Percentiles rank a stretch among this genome's conserved stretches.
phyloP scores from a whole-genome alignment of 2,113 vertebrate genomes.

The Gnathonemus longibarbis region DNA sequence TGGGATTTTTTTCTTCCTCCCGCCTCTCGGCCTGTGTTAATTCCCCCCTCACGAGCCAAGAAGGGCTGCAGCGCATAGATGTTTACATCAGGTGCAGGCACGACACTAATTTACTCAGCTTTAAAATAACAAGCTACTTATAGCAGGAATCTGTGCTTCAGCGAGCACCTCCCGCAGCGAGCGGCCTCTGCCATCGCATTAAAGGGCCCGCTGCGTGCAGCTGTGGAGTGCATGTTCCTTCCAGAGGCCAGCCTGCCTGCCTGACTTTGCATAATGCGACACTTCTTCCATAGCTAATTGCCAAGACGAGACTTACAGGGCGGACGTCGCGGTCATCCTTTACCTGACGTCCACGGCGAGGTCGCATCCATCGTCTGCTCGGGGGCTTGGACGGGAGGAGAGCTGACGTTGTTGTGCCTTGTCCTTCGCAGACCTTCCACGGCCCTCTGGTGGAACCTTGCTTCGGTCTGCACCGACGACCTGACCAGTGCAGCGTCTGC shows the following conservation, averaged over 20 bases:
- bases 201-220: background rate
- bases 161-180: background rate
- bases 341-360: background rate
- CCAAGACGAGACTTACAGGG: background rate
- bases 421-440: slow-evolving; percentile 35
- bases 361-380: background rate
- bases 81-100: background rate
- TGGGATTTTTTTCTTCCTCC: too few species aligned
- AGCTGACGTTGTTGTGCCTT: background rate
- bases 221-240: background rate
- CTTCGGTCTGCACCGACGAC: background rate
- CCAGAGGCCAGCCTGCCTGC: background rate
- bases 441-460: slow-evolving; percentile 64
- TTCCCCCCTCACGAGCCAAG: background rate
- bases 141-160: background rate
- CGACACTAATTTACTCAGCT: background rate
- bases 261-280: background rate
- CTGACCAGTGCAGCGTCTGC: background rate
- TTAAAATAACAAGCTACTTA: background rate
- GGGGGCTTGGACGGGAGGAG: background rate
- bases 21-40: background rate
- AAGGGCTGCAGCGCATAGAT: background rate
- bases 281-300: background rate
- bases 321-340: background rate
- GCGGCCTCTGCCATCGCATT: background rate